A percentile compares a stretch with the other conserved stretches of the same genome.
Conservation (phyloP, 1,140 invertebrate genomes). For the Microplitis demolitor region DNA sequence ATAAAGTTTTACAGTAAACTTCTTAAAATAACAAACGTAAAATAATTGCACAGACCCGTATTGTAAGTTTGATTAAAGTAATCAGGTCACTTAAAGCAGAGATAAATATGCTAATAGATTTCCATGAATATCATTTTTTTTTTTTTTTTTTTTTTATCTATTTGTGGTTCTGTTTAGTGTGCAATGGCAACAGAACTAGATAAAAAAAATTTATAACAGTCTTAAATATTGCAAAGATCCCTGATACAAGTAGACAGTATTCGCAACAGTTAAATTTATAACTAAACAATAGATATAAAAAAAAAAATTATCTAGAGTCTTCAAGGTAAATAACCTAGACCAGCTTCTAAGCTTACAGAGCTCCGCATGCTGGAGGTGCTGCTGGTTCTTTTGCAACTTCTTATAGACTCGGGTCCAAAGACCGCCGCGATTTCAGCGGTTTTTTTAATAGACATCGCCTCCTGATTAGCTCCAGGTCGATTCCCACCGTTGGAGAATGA, state of each 20-base stretch:
- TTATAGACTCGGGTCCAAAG: slow-evolving; percentile 62
- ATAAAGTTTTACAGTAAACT: slow-evolving; percentile 4
- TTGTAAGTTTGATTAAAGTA: neutral
- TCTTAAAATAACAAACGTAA: slow-evolving; percentile 27
- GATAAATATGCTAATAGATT: no score
- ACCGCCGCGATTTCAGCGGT: slow-evolving; percentile 85
- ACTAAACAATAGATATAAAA: no score
- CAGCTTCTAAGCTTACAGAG: slow-evolving; percentile 56
- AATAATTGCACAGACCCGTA: slow-evolving; percentile 6
- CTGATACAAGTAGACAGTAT: no score
- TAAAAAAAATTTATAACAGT: no score
- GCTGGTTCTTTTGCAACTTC: slow-evolving; percentile 45
- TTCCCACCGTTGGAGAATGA: slow-evolving; percentile 39
- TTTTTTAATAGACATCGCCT: slow-evolving; percentile 83
- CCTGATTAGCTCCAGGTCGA: slow-evolving; percentile 60
- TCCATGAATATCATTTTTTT: no score
- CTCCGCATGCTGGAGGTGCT: slow-evolving; percentile 55
- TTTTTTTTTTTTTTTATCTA: no score
- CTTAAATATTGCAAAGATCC: no score
- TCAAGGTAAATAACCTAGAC: slow-evolving; percentile 57
- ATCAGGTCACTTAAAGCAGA: neutral
- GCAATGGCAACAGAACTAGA: no score
- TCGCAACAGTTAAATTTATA: no score
- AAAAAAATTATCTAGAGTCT: neutral
- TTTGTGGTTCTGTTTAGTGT: no score